These are phyloP conservation scores for Hylaea fasciaria DNA, from an alignment of 2,888 invertebrate species.

Conservation along the genomic window DNA sequence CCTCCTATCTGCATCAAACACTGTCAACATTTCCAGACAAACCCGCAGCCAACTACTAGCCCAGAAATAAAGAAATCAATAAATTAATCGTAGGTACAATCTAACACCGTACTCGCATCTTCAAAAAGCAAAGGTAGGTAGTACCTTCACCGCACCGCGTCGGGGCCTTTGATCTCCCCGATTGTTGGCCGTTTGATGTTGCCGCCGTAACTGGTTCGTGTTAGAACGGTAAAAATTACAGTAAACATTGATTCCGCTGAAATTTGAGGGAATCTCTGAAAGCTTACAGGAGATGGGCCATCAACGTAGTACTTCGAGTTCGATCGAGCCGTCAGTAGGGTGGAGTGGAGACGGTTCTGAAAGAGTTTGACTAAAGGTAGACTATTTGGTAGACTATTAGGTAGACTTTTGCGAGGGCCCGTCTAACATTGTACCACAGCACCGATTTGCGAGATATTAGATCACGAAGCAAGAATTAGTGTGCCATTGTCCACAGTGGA, in stretches of 20 bases:
- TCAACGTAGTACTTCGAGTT: neutral
- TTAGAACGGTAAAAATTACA: conserved; percentile 64
- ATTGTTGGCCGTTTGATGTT: conserved; percentile 62
- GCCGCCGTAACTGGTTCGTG: conserved; percentile 67
- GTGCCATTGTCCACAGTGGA: too few species aligned
- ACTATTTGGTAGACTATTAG: too few species aligned
- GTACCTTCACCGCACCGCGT: conserved; percentile 23
- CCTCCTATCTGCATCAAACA: neutral
- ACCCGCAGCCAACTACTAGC: conserved; percentile 31
- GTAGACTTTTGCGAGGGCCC: too few species aligned
- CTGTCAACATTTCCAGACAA: conserved; percentile 6
- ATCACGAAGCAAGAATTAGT: too few species aligned
- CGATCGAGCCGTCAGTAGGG: too few species aligned
- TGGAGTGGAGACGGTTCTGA: too few species aligned
- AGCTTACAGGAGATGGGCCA: neutral
- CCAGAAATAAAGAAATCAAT: conserved; percentile 43
- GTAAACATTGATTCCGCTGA: conserved; percentile 59
- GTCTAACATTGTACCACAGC: too few species aligned
- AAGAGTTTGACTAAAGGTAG: neutral
- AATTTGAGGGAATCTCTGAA: conserved; percentile 45
- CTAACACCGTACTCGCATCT: conserved; percentile 38
- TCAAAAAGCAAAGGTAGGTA: conserved; percentile 33
- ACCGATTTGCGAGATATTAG: too few species aligned
- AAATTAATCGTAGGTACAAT: conserved; percentile 42
- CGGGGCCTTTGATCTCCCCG: conserved; percentile 42